Evolutionary conservation across 2,888 invertebrate genomes (phyloP).

Genomic region (Acrobasis suavella): DNA sequence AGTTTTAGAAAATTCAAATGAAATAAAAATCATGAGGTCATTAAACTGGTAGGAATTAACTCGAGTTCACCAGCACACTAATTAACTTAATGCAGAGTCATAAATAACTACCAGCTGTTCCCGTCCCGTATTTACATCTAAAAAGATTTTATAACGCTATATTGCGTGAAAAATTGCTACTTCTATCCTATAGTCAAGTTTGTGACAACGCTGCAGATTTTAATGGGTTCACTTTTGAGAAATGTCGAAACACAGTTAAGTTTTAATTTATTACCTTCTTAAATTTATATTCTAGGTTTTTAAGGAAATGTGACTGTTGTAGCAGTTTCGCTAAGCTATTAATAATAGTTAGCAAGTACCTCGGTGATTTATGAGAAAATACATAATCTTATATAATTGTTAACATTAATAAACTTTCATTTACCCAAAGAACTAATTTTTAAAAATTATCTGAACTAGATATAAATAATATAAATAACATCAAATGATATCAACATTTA

Average conservation of each 20-base stretch:
- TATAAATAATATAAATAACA: too few species aligned
- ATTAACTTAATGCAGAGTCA: constrained; percentile 26
- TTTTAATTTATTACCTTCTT: constrained; percentile 36
- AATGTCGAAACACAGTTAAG: background rate
- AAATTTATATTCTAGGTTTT: too few species aligned
- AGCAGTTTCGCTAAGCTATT: background rate
- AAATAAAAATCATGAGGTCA: constrained; percentile 23
- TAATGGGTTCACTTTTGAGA: constrained; percentile 2
- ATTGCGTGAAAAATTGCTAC: constrained; percentile 18
- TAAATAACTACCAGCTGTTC: constrained; percentile 24
- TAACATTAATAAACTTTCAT: too few species aligned
- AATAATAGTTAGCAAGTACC: too few species aligned
- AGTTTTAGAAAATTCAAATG: constrained; percentile 21
- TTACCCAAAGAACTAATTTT: too few species aligned
- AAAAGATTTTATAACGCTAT: constrained; percentile 26
- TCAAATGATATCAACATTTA: too few species aligned
- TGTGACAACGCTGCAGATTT: background rate
- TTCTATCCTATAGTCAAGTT: background rate
- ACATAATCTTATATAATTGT: too few species aligned
- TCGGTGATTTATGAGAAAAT: too few species aligned
- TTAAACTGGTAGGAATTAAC: constrained; percentile 27
- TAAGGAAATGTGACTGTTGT: background rate
- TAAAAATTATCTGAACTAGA: too few species aligned
- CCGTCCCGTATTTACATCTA: constrained; percentile 3
- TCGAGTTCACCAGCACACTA: constrained; percentile 22